phyloP scores from a whole-genome alignment of 2,888 invertebrate genomes.

The Dynastes grantii region DNA sequence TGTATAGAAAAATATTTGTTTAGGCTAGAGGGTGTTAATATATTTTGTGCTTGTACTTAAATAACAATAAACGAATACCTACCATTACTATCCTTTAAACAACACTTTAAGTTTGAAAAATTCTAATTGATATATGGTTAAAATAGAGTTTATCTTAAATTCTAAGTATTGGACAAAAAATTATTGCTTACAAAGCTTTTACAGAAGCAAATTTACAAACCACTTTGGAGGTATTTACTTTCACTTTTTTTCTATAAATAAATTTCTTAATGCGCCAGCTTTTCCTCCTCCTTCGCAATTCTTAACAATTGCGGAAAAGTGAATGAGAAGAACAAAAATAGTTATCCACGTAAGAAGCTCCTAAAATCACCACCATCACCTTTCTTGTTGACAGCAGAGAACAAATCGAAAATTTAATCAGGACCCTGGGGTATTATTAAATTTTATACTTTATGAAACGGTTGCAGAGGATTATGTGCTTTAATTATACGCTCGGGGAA shows the following conservation, averaged over 20 bases:
- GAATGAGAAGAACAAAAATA: slow-evolving; percentile 21
- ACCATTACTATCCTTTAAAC: too few relatives aligned
- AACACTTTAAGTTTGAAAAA: too few relatives aligned
- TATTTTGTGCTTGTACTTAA: too few relatives aligned
- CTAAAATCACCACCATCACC: slow-evolving; percentile 37
- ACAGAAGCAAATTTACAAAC: slow-evolving; percentile 29
- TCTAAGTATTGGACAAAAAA: too few relatives aligned
- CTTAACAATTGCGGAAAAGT: neutral
- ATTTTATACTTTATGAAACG: slow-evolving; percentile 37
- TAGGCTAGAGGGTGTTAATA: too few relatives aligned
- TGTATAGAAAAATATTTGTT: too few relatives aligned
- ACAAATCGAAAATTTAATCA: slow-evolving; percentile 44
- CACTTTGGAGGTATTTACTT: slow-evolving; percentile 26
- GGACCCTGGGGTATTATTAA: slow-evolving; percentile 37
- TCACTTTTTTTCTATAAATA: neutral
- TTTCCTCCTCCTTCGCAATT: neutral
- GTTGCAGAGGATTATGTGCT: slow-evolving; percentile 25
- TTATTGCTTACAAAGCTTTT: too few relatives aligned
- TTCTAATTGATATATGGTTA: too few relatives aligned
- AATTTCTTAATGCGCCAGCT: neutral
- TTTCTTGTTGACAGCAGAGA: slow-evolving; percentile 23
- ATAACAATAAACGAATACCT: too few relatives aligned
- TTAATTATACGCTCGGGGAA: slow-evolving; percentile 35
- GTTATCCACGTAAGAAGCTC: slow-evolving; percentile 24
- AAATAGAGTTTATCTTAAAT: too few relatives aligned